Evolutionary conservation across 1,140 invertebrate species (phyloP).

Genomic region (Uloborus diversus): DNA sequence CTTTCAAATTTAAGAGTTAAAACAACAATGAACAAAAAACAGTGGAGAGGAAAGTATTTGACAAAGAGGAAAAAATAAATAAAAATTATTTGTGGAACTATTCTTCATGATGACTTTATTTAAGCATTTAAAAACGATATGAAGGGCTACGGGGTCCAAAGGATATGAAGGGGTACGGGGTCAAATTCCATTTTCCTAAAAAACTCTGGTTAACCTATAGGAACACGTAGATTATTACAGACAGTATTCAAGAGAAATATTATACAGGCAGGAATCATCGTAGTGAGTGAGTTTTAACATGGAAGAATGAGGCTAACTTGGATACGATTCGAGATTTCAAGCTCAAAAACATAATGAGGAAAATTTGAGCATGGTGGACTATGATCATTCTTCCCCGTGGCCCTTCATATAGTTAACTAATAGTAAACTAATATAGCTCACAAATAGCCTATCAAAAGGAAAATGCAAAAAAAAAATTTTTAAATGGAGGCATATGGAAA

Average conservation of each 20-base stretch:
- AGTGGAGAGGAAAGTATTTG: constrained; percentile 41
- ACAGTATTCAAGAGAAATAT: no score
- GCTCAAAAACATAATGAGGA: no score
- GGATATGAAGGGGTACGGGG: not conserved
- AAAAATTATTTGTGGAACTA: not conserved
- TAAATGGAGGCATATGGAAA: no score
- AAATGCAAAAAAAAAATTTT: no score
- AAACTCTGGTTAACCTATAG: not conserved
- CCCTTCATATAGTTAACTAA: no score
- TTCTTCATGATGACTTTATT: not conserved
- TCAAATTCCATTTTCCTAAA: not conserved
- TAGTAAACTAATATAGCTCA: no score
- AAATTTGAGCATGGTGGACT: no score
- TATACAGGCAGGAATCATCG: not conserved
- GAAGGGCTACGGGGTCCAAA: not conserved
- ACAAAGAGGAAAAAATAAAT: not conserved
- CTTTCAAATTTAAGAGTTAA: not conserved
- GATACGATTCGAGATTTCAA: not conserved
- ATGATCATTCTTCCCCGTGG: no score
- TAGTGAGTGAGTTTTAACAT: not conserved
- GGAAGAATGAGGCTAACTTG: not conserved
- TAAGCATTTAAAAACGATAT: no score
- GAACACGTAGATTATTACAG: not conserved
- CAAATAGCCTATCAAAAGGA: no score
- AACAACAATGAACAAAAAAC: not conserved